Percentiles rank a stretch among this genome's conserved stretches.
These are phyloP conservation scores for Echiichthys vipera DNA, from an alignment of 2,797 vertebrate species.

Conservation along the genomic window DNA sequence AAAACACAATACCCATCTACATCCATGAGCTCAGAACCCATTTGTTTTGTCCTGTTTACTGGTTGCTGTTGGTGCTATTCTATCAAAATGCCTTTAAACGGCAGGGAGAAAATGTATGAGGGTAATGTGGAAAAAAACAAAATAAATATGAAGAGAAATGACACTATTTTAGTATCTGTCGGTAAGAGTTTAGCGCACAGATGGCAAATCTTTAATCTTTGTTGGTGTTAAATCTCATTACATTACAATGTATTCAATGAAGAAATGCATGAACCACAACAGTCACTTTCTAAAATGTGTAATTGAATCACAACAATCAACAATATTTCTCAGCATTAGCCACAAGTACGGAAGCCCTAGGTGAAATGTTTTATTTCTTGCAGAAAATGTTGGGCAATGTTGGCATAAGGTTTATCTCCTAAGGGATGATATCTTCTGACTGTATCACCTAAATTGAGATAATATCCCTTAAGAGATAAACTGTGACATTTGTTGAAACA, in stretches of 20 bases:
- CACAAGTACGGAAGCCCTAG: no score
- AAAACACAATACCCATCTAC: constrained; percentile 87
- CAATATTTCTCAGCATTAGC: background rate
- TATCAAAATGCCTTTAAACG: constrained; percentile 78
- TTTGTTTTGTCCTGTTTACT: constrained; percentile 79
- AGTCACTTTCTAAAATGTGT: background rate
- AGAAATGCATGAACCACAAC: constrained; percentile 23
- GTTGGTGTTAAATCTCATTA: constrained; percentile 32
- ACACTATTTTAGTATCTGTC: constrained; percentile 62
- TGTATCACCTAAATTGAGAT: no score
- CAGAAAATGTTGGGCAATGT: no score
- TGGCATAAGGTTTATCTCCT: no score
- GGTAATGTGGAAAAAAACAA: background rate
- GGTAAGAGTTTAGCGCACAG: constrained; percentile 70
- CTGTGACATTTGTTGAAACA: no score
- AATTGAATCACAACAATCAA: constrained; percentile 8
- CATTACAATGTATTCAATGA: constrained; percentile 37
- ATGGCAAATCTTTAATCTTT: constrained; percentile 74
- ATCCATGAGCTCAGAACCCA: constrained; percentile 76
- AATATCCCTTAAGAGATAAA: no score
- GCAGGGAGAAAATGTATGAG: constrained; percentile 7
- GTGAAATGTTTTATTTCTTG: no score
- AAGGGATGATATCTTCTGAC: no score
- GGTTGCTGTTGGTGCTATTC: constrained; percentile 77
- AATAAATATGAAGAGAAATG: constrained; percentile 33